Evolutionary conservation across 2,888 invertebrate species (phyloP).

Genomic region (Calephelis perditalis): DNA sequence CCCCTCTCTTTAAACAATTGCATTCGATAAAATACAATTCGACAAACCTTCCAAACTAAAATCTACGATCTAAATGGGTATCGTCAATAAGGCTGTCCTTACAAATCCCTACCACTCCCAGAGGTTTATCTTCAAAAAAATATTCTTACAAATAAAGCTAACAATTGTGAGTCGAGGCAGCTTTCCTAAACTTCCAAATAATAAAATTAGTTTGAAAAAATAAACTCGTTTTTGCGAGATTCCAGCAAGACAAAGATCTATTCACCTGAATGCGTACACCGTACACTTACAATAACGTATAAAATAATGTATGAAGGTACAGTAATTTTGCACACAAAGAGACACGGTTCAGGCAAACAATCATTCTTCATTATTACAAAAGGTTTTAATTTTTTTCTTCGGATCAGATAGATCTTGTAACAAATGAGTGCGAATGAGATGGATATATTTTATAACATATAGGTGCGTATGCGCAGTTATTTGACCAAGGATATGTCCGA

Average conservation of each 20-base stretch:
- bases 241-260: conserved; percentile 75
- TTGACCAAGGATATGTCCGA: conserved; percentile 76
- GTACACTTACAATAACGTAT: conserved; percentile 68
- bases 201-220: conserved; percentile 12
- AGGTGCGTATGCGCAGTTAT: conserved; percentile 71
- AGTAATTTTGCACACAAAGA: conserved; percentile 77
- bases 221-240: conserved; percentile 69
- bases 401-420: conserved; percentile 66
- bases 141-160: conserved; percentile 74
- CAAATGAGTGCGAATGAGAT: conserved; percentile 36
- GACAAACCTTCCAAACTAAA: conserved; percentile 59
- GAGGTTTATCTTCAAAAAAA: conserved; percentile 77
- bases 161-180: conserved; percentile 68
- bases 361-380: conserved; percentile 78
- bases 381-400: conserved; percentile 75
- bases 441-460: conserved; percentile 51
- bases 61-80: conserved; percentile 60
- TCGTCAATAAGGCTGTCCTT: conserved; percentile 49
- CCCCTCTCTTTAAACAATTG: not conserved
- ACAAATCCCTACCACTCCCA: conserved; percentile 65
- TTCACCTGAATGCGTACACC: conserved; percentile 62
- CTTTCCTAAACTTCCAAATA: conserved; percentile 13
- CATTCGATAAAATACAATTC: conserved; percentile 27
- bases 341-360: conserved; percentile 76
- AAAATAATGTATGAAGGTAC: conserved; percentile 54